Evolutionary conservation across 2,888 invertebrate genomes (phyloP), one percentile per base, ranked within the genome.

Genomic region (Chelonus formosanus): DNA sequence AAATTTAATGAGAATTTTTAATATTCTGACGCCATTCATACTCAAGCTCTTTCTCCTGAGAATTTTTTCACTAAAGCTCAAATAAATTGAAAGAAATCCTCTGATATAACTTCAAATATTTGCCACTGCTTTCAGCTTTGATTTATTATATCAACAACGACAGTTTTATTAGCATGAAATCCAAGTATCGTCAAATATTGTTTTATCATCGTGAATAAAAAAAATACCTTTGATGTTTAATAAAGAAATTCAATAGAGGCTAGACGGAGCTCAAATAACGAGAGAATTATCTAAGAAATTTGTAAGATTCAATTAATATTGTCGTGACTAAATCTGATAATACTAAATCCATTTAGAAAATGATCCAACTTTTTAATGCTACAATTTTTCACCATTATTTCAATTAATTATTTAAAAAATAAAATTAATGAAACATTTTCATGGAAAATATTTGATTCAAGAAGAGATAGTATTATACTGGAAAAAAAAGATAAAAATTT

Each of bases 51-150:
- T 7, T 20, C 34, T 52, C 40, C 6, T 40, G 5, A 40, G 40
- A 40, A 32, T 8, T 52, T 48, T 52, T 52, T 52, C 32, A 31
- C 7, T 4, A 34, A 34, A 32, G 52, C 52, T 52, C 52, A 52
- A 52, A 32, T 52, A 52, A 52, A 52, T 52, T 52, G 52, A 52
- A 52, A 52, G 31, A 52, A 52, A 32, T 52, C 52, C 52, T 52
- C 52, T 32, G 52, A 52, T 34, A 52, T 34, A 52, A 52, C 52
- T 34, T 52, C 52, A 52, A 52, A 52, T 52, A 52, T 52, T 52
- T 52, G 52, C 52, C 31, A 52, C 32, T 52, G 34, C 52, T 52
- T 52, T 52, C 32, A 52, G 31, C 52, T 52, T 52, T 52, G 52
- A 52, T 52, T 52, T 52, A 34, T 52, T 32, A 52, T 32, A 32